Conservation (phyloP, 2,797 vertebrate species). For the Loriculus beryllinus region DNA sequence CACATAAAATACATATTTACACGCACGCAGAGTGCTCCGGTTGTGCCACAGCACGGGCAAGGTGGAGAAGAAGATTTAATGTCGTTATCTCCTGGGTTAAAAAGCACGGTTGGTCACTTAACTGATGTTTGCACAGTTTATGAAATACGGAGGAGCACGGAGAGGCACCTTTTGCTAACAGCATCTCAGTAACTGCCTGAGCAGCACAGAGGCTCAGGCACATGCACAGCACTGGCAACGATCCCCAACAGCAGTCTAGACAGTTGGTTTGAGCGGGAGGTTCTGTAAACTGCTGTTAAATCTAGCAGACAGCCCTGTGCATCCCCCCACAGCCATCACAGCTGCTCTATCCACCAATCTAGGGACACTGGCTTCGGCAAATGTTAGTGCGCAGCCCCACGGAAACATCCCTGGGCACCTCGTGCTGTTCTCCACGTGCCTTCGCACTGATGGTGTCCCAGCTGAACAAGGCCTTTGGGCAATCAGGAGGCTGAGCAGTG, state of each 20-base stretch:
- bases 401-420: fast-evolving
- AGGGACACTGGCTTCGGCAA: not conserved
- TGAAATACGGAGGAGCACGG: fast-evolving
- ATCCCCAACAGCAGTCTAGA: not conserved
- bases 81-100: not conserved
- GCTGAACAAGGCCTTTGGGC: not conserved
- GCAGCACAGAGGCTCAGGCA: fast-evolving
- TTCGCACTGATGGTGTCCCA: not conserved
- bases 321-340: fast-evolving
- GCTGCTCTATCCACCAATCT: not conserved
- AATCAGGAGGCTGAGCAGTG: not conserved
- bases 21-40: not conserved
- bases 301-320: not conserved
- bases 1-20: fast-evolving
- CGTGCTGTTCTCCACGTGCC: fast-evolving
- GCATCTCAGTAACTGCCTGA: not conserved
- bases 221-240: fast-evolving
- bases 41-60: fast-evolving
- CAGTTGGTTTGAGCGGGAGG: not conserved
- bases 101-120: fast-evolving
- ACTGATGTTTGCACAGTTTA: too few species aligned
- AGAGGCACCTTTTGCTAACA: not conserved
- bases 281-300: not conserved
- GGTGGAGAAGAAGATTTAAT: too few species aligned
- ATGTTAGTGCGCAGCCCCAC: fast-evolving